Conservation (phyloP, 2,888 invertebrate species). For the Maniola hyperantus region DNA sequence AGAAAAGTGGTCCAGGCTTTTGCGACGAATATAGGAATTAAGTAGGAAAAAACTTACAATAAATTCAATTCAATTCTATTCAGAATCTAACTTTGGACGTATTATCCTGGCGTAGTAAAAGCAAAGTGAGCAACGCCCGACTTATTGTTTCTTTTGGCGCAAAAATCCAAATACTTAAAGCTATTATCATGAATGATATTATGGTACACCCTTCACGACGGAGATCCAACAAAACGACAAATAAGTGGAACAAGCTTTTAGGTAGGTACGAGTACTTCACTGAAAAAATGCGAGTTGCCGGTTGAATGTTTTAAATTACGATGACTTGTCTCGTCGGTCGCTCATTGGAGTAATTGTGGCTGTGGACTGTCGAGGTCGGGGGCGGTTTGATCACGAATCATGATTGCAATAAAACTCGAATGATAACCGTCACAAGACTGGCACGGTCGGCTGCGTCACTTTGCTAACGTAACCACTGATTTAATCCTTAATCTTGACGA, state of each 20-base stretch:
- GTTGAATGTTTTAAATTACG: constrained; percentile 44
- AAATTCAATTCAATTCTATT: no score
- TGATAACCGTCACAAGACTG: constrained; percentile 41
- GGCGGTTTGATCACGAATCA: constrained; percentile 69
- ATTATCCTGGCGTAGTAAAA: no score
- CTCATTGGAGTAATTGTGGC: constrained; percentile 71
- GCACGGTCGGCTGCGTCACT: constrained; percentile 12
- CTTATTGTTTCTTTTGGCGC: no score
- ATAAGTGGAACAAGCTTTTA: neutral
- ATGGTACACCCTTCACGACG: no score
- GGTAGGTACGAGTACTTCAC: no score
- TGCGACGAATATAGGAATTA: no score
- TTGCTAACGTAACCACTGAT: neutral
- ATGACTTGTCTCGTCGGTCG: constrained; percentile 60
- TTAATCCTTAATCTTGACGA: neutral
- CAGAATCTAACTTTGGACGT: no score
- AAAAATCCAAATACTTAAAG: no score
- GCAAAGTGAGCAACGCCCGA: no score
- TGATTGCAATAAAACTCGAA: constrained; percentile 59
- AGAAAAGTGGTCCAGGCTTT: no score
- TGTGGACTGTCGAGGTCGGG: constrained; percentile 66
- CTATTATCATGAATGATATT: no score
- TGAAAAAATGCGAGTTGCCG: constrained; percentile 16
- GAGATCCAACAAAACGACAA: neutral
- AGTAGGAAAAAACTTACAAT: no score